Evolutionary conservation across 2,888 invertebrate species (phyloP), one percentile per base, ranked within the genome.

Genomic region (Ophraella communa): DNA sequence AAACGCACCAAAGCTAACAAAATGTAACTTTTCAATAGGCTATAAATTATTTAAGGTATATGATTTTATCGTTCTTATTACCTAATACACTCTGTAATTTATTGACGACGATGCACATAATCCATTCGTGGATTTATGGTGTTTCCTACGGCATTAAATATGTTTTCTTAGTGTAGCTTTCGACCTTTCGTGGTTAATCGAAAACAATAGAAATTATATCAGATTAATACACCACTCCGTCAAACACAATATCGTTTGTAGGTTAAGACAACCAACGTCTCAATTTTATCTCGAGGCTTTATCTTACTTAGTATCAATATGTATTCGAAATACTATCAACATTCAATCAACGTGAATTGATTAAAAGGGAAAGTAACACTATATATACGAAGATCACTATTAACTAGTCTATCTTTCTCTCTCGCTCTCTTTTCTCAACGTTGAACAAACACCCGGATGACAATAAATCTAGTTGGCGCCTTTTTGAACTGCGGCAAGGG

Each of bases 391-490:
- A 45, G 47, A 57, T 47, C 35, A 47, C 51, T 56, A 62, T 56
- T 62, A 56, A 58, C 63, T 27, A n/a, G n/a, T n/a, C n/a, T n/a
- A n/a, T n/a, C 20, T 17, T 14, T 59, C 18, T 14, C 35, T 10
- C 21, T 21, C 14, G 23, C 14, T 39, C 30, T 30, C 2, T 47
- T 54, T 35, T 45, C 45, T 57, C 58, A 35, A 1, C 52, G 58
- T 59, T 59, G 59, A 64, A 59, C 64, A 59, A 59, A 59, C 64
- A 64, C 64, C 64, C 54, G 64, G 59, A 42, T 59, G 64, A 64
- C 64, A 59, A 54, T 54, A 58, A 59, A 64, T 64, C 54, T 54
- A 59, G 59, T 47, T 39, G 35, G 57, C 53, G 63, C 63, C 63
- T 63, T 53, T 57, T 49, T 53, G 52, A 60, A 54, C 64, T 63